Evolutionary conservation across 2,888 invertebrate genomes (phyloP), one percentile per base, ranked within the genome.

Genomic region (Criorhina ranunculi): DNA sequence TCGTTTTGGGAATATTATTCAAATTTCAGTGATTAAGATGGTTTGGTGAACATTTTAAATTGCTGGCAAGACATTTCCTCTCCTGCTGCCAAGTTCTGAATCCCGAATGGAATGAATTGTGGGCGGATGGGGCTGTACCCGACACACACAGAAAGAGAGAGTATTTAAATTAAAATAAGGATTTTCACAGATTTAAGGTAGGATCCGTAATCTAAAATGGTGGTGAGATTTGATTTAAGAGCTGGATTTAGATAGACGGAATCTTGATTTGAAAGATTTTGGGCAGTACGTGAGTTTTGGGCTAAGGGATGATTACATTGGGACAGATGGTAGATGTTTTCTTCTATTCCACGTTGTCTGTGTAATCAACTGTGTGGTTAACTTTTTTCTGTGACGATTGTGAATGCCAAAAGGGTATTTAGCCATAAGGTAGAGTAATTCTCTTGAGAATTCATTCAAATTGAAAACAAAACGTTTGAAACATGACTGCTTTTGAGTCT

Each of bases 21-120:
- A 83, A 79, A 78, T 83, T 73, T 69, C 51, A 15, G 78, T 78
- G 67, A 77, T 67, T 78, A 73, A 62, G 73, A 57, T 53, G 67
- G 66, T 67, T 82, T 79, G 67, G 53, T 67, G 67, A 59, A 49
- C 59, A 59, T 66, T 59, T 51, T 42, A 67, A 57, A 76, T 53
- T 76, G 31, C 49, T 42, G 46, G 24, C 64, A 64, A 59, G 70
- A 69, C 19, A 44, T 37, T 57, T 55, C 24, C 55, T 8, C 11
- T 40, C 31, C 9, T 35, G 11, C n/a, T 49, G 44, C 44, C 42
- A 31, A 60, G 15, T 24, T 2, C 15, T 8, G 31, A 3, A 24
- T 24, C 24, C 24, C 24, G 24, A 24, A 4, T 24, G 29, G 29
- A n/a, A 31, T 15, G 12, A n/a, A 24, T 42, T n/a, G 9, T 40